Evolutionary conservation across 2,113 vertebrate genomes (phyloP), one percentile per base, ranked within the genome.

Genomic region (Rhagologus leucostigma): DNA sequence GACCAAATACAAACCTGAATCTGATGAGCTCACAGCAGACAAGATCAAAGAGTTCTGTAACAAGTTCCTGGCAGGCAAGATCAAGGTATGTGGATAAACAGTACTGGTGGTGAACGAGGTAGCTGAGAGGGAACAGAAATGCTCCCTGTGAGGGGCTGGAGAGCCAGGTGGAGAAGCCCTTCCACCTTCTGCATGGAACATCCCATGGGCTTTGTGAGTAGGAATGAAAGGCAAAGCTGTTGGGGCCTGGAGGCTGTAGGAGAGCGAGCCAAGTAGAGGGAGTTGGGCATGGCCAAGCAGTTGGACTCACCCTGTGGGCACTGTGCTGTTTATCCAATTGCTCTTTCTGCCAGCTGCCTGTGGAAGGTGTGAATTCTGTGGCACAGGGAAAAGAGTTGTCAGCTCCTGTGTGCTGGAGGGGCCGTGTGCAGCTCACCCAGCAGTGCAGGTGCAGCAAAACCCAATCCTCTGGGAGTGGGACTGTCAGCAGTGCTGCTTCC

Each of bases 1-100:
- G 99, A 99, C 99, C 73, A 99, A 99, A 89, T 99, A 99, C 98
- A 99, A 98, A 93, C 99, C 99, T 0, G 98, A 99, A 50, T 98
- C 94, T 0, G 95, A 98, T 9, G 98, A 98, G 70, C 98, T 99
- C 91, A 99, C 98, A 1, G 98, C 99, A 11, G 99, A 99, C 33
- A 98, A 98, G 93, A 99, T 99, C 87, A 97, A 95, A 1, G 90
- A 97, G 4, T 99, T 99, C 98, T 99, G 99, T 94, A 98, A 96
- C 8, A 97, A 88, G 39, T 99, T 99, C 95, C 91, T 98, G 30
- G 99, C 99, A 16, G 99, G 99, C 74, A 99, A 99, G 96, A 98
- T 99, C 79, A 99, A 99, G 99, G 99, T 99, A 76, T n/a, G 23
- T 27, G 22, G 24, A 32, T 35, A 9, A 46, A 41, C 6, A 41